Evolutionary conservation across 2,888 invertebrate genomes (phyloP).

Genomic region (Caenorhabditis panamensis): DNA sequence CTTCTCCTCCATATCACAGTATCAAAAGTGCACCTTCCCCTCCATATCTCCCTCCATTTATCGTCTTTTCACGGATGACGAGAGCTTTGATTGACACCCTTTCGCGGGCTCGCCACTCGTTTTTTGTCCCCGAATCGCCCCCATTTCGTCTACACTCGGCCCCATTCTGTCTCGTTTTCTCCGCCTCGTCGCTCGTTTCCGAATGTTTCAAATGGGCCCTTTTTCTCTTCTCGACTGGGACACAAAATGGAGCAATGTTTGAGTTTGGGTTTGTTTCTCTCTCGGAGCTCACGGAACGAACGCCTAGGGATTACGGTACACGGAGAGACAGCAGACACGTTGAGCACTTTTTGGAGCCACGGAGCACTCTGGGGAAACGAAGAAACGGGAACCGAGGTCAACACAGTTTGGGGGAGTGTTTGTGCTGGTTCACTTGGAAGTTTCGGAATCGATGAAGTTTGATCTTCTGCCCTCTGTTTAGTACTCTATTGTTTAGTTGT

Average conservation of each 20-base stretch:
- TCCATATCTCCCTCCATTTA: constrained; percentile 15
- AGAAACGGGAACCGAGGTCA: too few species aligned
- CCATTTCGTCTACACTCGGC: constrained; percentile 41
- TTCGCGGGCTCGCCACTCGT: not conserved
- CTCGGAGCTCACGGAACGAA: constrained; percentile 3
- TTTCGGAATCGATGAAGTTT: not conserved
- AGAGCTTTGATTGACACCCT: constrained; percentile 50
- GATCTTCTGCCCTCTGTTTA: not conserved
- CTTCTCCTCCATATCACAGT: constrained; percentile 9
- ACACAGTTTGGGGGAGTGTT: not conserved
- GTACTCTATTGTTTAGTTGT: not conserved
- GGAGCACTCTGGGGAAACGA: too few species aligned
- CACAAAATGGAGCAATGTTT: constrained; percentile 14
- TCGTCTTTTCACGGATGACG: constrained; percentile 32
- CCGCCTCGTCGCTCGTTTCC: constrained; percentile 9
- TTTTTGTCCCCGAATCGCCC: constrained; percentile 23
- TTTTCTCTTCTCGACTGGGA: constrained; percentile 19
- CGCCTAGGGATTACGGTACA: constrained; percentile 6
- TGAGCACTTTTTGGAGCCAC: not conserved
- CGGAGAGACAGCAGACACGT: constrained; percentile 8
- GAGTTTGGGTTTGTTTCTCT: constrained; percentile 40
- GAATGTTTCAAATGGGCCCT: constrained; percentile 45
- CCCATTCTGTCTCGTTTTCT: constrained; percentile 28
- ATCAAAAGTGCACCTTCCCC: constrained; percentile 3
- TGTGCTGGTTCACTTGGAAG: not conserved